Percentiles rank a stretch among this genome's conserved stretches.
Conservation (phyloP, 2,113 vertebrate species). For the Toxostoma redivivum region DNA sequence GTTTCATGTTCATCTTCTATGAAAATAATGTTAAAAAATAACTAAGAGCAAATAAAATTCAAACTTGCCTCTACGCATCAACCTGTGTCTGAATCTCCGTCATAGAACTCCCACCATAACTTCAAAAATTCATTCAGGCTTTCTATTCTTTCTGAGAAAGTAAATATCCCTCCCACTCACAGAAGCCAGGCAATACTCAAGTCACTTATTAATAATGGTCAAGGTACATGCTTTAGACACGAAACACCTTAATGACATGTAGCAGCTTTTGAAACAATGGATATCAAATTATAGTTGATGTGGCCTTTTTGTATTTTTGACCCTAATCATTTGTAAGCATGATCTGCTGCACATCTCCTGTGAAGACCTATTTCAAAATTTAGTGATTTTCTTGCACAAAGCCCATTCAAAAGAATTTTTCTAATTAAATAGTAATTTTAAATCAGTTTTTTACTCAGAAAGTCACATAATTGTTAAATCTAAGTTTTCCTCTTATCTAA, state of each 20-base stretch:
- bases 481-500: background rate
- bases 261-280: background rate
- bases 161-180: background rate
- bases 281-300: background rate
- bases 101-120: background rate
- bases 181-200: background rate
- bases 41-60: background rate
- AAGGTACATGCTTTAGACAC: background rate
- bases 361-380: background rate
- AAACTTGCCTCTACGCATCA: background rate
- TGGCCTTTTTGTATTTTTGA: background rate
- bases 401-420: background rate
- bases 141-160: background rate
- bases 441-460: background rate
- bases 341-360: background rate
- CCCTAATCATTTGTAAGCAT: background rate
- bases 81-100: background rate
- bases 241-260: background rate
- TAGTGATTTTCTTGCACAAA: background rate
- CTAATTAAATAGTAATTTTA: background rate
- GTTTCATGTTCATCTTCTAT: background rate
- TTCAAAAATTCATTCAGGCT: background rate
- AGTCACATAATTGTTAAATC: background rate
- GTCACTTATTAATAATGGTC: background rate
- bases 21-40: background rate